Evolutionary conservation across 2,113 vertebrate genomes (phyloP), one percentile per base, ranked within the genome.

Genomic region (Puffinus mauretanicus): DNA sequence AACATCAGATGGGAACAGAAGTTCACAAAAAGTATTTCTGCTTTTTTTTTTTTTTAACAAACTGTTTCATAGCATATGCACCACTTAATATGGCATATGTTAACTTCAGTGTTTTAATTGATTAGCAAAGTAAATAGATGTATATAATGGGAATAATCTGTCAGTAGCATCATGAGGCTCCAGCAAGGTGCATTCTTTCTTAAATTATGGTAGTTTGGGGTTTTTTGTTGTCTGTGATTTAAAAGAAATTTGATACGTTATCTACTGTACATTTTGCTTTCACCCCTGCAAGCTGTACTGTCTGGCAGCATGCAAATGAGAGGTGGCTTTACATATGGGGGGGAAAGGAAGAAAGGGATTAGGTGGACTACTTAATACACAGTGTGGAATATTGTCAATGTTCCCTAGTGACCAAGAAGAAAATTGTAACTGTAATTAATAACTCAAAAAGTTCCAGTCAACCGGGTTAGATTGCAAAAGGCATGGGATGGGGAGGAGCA

Each of bases 41-140:
- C 34, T 51, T 78, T n/a, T 67, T 73, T 72, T 80, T 91, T 90
- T 91, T 94, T 84, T 92, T 89, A 92, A 69, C 97, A 97, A 96
- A 97, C 97, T 97, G 96, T 97, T 97, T 96, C 96, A 90, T 94
- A 97, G 96, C 97, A 97, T 98, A 98, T 97, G 97, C 67, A 97
- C 88, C 94, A 96, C 90, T 97, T 97, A 98, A 97, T 97, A 96
- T 97, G 94, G 95, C 97, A 98, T 97, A 97, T 97, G 97, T 94
- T 98, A 97, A 94, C 96, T 97, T 97, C 96, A 98, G 96, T 97
- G 91, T 97, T 97, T 98, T 97, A 97, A 97, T 97, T 98, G 97
- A 98, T 97, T 98, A 97, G 90, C 94, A 88, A 96, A 98, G 88
- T 96, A 98, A 98, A 98, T 95, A 97, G 96, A 96, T 0, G 14